Conservation (phyloP, 1,140 invertebrate species). For the Stenopsyche tienmushanensis region DNA sequence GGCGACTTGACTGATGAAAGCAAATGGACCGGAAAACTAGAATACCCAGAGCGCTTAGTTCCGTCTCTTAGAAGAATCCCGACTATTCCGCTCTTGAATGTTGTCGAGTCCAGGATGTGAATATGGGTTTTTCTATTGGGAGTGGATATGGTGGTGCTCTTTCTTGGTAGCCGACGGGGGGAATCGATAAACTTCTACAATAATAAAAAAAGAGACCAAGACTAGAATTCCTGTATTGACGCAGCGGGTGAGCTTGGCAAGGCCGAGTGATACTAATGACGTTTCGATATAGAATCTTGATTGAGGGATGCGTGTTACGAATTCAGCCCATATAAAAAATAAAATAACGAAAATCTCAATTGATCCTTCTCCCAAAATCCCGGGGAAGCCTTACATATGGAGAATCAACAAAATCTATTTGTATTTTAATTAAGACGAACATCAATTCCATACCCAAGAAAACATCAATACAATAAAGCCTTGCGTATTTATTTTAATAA, state of each 20-base stretch:
- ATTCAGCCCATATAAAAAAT: no score
- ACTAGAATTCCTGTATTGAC: background rate
- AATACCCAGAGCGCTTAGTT: slow-evolving; percentile 31
- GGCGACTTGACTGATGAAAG: slow-evolving; percentile 11
- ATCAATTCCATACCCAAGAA: no score
- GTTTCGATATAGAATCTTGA: no score
- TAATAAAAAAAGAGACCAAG: background rate
- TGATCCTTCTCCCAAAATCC: no score
- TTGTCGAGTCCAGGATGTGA: background rate
- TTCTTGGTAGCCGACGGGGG: background rate
- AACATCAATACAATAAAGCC: no score
- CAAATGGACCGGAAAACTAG: slow-evolving; percentile 39
- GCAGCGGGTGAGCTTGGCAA: background rate
- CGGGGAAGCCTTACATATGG: no score
- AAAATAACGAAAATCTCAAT: no score
- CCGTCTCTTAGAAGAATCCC: slow-evolving; percentile 26
- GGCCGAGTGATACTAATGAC: no score
- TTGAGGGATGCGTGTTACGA: no score
- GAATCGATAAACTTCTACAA: background rate
- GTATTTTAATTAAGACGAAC: no score
- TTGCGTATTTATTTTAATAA: no score
- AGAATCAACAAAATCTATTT: no score
- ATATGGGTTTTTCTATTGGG: background rate
- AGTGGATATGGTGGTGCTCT: background rate
- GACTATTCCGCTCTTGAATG: slow-evolving; percentile 18